Conservation (phyloP, 2,888 invertebrate species). For the Anarsia innoxiella region DNA sequence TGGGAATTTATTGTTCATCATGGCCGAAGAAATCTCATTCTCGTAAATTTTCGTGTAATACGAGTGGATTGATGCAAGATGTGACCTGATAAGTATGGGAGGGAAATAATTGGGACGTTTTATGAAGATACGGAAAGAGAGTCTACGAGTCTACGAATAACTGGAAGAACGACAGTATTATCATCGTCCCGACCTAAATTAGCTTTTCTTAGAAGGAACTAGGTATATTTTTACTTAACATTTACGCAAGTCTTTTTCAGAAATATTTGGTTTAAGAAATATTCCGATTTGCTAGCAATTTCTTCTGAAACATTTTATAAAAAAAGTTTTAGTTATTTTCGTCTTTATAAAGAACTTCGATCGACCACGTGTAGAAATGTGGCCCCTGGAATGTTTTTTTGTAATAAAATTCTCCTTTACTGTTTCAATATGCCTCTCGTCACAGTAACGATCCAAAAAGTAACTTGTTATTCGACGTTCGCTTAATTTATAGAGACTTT, state of each 20-base stretch:
- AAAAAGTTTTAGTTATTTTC: too few species aligned
- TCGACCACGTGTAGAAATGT: slow-evolving; percentile 21
- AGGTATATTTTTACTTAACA: too few species aligned
- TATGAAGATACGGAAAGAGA: slow-evolving; percentile 41
- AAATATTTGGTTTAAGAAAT: too few species aligned
- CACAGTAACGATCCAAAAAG: slow-evolving; percentile 45
- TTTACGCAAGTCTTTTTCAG: too few species aligned
- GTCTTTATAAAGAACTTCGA: too few species aligned
- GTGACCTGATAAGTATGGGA: slow-evolving; percentile 49
- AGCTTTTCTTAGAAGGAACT: too few species aligned
- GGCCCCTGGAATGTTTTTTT: slow-evolving; percentile 48
- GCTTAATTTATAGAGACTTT: slow-evolving; percentile 61
- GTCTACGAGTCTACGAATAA: neutral
- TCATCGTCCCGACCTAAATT: too few species aligned
- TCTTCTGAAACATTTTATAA: too few species aligned
- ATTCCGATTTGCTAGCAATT: too few species aligned
- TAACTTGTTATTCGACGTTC: slow-evolving; percentile 54
- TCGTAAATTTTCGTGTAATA: slow-evolving; percentile 66
- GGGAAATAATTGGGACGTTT: slow-evolving; percentile 62
- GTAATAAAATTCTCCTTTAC: slow-evolving; percentile 59
- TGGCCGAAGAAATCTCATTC: slow-evolving; percentile 46
- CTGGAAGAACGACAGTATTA: too few species aligned
- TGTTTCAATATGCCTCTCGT: slow-evolving; percentile 58
- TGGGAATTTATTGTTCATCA: slow-evolving; percentile 63
- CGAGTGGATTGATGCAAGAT: slow-evolving; percentile 61